phyloP scores from a whole-genome alignment of 2,888 invertebrate genomes.

The Rhodophaea formosa region DNA sequence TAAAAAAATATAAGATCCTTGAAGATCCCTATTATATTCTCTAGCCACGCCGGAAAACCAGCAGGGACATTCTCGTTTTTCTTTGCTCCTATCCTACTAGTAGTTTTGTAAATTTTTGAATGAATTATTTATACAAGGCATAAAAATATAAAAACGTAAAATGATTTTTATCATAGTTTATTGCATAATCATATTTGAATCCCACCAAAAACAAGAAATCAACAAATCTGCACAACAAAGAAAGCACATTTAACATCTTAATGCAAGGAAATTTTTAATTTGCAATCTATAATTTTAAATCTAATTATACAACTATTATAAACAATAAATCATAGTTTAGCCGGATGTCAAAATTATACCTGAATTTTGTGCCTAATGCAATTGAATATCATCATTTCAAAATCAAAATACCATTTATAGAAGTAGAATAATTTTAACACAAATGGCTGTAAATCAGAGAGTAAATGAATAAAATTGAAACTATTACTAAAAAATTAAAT shows the following conservation, averaged over 20 bases:
- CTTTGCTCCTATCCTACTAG: too few species aligned
- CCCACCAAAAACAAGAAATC: conserved; percentile 57
- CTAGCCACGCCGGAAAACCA: too few species aligned
- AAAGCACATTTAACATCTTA: conserved; percentile 37
- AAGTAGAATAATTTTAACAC: conserved; percentile 6
- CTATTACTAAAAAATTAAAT: conserved; percentile 17
- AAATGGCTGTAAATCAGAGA: neutral
- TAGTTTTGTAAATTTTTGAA: too few species aligned
- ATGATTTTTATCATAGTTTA: conserved; percentile 52
- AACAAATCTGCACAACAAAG: conserved; percentile 53
- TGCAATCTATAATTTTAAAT: conserved; percentile 11
- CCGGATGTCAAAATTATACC: conserved; percentile 23
- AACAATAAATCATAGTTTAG: conserved; percentile 19
- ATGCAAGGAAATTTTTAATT: conserved; percentile 24
- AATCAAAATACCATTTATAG: neutral
- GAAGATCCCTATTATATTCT: too few species aligned
- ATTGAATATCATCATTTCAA: neutral
- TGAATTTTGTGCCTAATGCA: conserved; percentile 22
- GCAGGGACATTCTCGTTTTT: too few species aligned
- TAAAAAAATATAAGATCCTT: too few species aligned
- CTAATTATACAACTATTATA: conserved; percentile 15
- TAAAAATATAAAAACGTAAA: conserved; percentile 20
- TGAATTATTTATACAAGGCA: neutral
- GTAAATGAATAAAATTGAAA: conserved; percentile 4
- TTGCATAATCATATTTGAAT: conserved; percentile 60